Evolutionary conservation across 2,888 invertebrate genomes (phyloP).

Genomic region (Lampropteryx suffumata): DNA sequence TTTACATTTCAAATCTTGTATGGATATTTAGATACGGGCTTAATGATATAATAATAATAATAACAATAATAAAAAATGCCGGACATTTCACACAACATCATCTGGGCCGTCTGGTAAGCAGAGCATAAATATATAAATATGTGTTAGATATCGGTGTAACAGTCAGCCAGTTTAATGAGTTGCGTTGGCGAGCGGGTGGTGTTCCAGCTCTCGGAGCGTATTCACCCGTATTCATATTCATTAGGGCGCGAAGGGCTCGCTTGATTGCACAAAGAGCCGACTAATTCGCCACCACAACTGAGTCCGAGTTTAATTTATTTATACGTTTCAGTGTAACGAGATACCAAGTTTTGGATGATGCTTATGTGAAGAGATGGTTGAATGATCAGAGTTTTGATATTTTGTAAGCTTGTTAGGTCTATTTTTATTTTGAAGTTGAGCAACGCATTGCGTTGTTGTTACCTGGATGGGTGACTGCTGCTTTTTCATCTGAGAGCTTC

Average conservation of each 20-base stretch:
- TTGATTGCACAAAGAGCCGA: slow-evolving; percentile 82
- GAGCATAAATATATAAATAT: no score
- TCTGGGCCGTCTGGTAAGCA: no score
- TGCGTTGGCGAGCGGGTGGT: slow-evolving; percentile 56
- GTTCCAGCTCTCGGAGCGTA: slow-evolving; percentile 59
- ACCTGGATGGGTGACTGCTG: no score
- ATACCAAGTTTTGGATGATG: slow-evolving; percentile 36
- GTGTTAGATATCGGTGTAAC: slow-evolving; percentile 48
- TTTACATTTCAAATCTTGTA: no score
- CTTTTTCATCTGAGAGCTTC: no score
- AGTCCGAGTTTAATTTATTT: slow-evolving; percentile 69
- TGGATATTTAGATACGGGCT: no score
- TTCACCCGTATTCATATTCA: slow-evolving; percentile 78
- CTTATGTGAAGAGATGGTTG: slow-evolving; percentile 28
- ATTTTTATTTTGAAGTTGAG: no score
- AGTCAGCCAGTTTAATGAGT: slow-evolving; percentile 55
- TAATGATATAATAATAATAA: no score
- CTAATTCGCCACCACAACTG: slow-evolving; percentile 71
- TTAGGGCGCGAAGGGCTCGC: slow-evolving; percentile 77
- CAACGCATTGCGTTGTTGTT: no score
- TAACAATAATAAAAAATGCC: no score
- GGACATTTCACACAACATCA: no score
- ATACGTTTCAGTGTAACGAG: slow-evolving; percentile 54
- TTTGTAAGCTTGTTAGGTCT: background rate
- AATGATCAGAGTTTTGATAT: slow-evolving; percentile 22